These are phyloP conservation scores for Galaxias olidus DNA, from an alignment of 2,797 vertebrate species.

Conservation along the genomic window DNA sequence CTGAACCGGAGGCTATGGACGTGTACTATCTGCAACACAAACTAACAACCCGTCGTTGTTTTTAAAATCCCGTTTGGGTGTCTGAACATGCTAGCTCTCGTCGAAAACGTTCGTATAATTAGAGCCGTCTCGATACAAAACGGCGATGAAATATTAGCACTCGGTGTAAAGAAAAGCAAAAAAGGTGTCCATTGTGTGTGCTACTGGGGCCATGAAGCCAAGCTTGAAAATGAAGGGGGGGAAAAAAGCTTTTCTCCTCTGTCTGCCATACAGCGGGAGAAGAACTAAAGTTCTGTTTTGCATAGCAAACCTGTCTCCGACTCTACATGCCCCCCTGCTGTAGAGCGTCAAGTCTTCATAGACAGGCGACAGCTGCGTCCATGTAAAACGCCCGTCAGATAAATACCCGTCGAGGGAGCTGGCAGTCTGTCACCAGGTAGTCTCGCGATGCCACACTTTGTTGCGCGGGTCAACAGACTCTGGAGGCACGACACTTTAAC, in stretches of 20 bases:
- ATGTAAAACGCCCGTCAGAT: neutral
- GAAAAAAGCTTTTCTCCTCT: no score
- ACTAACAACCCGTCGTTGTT: conserved; percentile 12
- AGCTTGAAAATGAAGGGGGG: conserved; percentile 57
- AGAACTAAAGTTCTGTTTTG: conserved; percentile 51
- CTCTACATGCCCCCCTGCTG: conserved; percentile 39
- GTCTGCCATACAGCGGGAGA: no score
- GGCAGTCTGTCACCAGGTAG: no score
- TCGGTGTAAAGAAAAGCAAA: no score
- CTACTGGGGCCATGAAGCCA: conserved; percentile 53
- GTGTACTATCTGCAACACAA: conserved; percentile 23
- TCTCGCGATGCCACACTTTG: no score
- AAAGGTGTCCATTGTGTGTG: conserved; percentile 55
- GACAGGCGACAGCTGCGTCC: conserved; percentile 1
- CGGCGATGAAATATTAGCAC: conserved; percentile 46
- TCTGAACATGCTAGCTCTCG: conserved; percentile 23
- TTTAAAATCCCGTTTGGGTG: conserved; percentile 22
- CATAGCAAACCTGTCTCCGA: conserved; percentile 51
- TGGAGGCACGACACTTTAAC: no score
- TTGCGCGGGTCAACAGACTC: no score
- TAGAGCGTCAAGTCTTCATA: no score
- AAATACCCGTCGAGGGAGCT: conserved; percentile 1
- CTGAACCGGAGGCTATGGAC: conserved; percentile 7
- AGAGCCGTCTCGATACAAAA: conserved; percentile 37
- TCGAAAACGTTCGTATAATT: conserved; percentile 44